A percentile compares a stretch with the other conserved stretches of the same genome.
These are phyloP conservation scores for Agrypnia vestita DNA, from an alignment of 1,140 invertebrate genomes.

Conservation along the genomic window DNA sequence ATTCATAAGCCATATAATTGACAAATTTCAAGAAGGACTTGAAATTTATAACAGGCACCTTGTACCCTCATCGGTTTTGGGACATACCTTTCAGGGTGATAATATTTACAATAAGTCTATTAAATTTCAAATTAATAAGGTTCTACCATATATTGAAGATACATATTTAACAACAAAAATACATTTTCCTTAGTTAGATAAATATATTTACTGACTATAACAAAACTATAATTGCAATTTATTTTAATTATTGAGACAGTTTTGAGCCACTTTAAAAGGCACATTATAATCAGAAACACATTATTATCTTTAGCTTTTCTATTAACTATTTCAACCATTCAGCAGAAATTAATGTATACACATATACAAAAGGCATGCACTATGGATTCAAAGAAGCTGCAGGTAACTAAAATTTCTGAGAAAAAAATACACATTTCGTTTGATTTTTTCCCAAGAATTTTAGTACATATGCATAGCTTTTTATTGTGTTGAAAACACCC, in stretches of 20 bases:
- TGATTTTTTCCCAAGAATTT: background rate
- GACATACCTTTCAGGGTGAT: no score
- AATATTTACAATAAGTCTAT: no score
- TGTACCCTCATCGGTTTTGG: no score
- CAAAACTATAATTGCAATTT: conserved; percentile 5
- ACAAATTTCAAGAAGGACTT: no score
- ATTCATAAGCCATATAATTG: no score
- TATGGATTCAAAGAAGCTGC: background rate
- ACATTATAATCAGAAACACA: conserved; percentile 60
- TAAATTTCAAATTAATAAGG: no score
- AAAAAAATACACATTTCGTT: background rate
- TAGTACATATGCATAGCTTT: background rate
- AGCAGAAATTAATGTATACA: background rate
- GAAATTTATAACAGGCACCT: no score
- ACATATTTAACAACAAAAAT: no score
- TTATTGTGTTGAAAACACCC: no score
- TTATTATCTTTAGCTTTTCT: conserved; percentile 48
- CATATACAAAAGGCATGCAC: background rate
- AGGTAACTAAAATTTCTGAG: background rate
- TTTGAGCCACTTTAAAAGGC: conserved; percentile 51
- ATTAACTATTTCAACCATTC: background rate
- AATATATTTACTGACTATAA: conserved; percentile 8
- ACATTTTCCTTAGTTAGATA: background rate
- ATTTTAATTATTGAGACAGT: conserved; percentile 29
- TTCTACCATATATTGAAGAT: no score